Evolutionary conservation across 2,113 vertebrate genomes (phyloP).

Genomic region (Amblyornis subalaris): DNA sequence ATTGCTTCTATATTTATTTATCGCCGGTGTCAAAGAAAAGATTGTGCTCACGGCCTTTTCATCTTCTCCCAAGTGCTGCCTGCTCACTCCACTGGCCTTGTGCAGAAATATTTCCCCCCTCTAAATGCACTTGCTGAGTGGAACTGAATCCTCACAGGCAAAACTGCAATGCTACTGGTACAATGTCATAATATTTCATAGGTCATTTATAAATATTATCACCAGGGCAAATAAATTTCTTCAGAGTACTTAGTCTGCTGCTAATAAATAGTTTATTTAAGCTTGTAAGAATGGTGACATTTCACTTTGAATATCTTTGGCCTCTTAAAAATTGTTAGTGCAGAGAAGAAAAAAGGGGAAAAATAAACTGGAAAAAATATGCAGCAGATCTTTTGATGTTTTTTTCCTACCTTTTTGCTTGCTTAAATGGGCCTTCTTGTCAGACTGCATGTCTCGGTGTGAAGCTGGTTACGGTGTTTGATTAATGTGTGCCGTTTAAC

Average conservation of each 20-base stretch:
- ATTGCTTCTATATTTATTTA: neutral
- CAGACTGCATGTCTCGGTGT: neutral
- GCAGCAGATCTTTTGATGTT: neutral
- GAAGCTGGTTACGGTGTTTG: neutral
- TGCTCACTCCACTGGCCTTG: neutral
- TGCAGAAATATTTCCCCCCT: neutral
- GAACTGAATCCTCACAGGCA: neutral
- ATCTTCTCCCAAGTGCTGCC: neutral
- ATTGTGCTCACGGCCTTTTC: neutral
- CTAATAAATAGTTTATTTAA: conserved; percentile 56
- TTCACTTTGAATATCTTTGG: conserved; percentile 10
- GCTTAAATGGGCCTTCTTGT: neutral
- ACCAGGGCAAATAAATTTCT: conserved; percentile 45
- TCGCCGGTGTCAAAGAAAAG: neutral
- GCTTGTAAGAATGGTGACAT: conserved; percentile 36
- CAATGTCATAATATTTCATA: conserved; percentile 43
- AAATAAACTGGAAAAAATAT: conserved; percentile 26
- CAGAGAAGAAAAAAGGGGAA: neutral
- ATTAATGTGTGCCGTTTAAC: neutral
- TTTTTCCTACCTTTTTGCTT: neutral
- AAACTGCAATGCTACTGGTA: neutral
- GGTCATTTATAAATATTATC: conserved; percentile 46
- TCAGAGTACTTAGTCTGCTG: neutral
- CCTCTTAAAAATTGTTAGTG: conserved; percentile 18
- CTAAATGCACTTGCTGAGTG: neutral